A percentile compares a stretch with the other conserved stretches of the same genome.
These are phyloP conservation scores for Antechinus stuartii DNA, from an alignment of 2,113 vertebrate species.

Conservation along the genomic window DNA sequence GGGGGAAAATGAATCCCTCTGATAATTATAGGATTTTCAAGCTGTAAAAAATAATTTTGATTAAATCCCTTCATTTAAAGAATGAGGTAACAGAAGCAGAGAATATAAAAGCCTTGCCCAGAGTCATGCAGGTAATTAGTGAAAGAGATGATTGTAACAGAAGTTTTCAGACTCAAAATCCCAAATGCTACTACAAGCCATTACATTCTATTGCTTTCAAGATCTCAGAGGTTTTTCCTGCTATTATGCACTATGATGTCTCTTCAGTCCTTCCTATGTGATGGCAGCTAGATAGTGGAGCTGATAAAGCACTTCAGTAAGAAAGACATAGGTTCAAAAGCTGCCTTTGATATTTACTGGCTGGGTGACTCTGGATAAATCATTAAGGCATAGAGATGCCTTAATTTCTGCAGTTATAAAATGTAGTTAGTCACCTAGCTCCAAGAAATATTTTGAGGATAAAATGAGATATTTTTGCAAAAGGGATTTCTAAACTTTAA, in stretches of 20 bases:
- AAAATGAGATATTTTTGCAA: no score
- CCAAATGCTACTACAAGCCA: not conserved
- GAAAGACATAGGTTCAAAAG: not conserved
- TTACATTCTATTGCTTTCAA: not conserved
- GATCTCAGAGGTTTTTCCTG: not conserved
- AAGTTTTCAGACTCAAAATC: not conserved
- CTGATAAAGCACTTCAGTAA: not conserved
- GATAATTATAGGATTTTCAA: not conserved
- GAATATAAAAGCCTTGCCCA: no score
- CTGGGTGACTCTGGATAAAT: not conserved
- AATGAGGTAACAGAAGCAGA: not conserved
- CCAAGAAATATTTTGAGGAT: not conserved
- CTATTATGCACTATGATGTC: not conserved
- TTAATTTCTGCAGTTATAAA: not conserved
- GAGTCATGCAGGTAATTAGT: not conserved
- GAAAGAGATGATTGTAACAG: not conserved
- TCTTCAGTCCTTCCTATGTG: not conserved
- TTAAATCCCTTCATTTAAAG: not conserved
- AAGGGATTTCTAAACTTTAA: no score
- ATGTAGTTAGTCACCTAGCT: no score
- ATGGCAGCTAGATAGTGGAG: not conserved
- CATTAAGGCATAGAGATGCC: no score
- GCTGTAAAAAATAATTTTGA: not conserved
- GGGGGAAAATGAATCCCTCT: not conserved
- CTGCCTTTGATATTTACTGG: not conserved